A percentile compares a stretch with the other conserved stretches of the same genome.
Evolutionary conservation across 2,888 invertebrate genomes (phyloP).

Genomic region (Entomobrya multifasciata): DNA sequence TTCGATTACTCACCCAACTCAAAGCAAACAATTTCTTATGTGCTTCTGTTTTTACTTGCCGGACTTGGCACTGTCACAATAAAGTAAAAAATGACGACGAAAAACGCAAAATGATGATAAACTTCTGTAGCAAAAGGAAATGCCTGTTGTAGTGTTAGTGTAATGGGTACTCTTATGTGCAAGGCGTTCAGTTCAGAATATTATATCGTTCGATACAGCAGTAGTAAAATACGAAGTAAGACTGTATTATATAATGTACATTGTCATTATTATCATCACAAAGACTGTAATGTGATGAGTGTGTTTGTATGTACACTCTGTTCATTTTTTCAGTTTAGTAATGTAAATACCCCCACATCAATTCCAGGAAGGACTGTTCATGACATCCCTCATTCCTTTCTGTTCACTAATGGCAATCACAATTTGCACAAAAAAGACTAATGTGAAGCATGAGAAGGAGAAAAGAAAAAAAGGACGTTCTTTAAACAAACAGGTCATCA

Average conservation of each 20-base stretch:
- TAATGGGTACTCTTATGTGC: background rate
- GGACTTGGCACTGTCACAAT: constrained; percentile 16
- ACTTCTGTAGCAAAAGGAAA: background rate
- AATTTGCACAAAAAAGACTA: constrained; percentile 70
- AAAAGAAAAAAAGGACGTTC: constrained; percentile 54
- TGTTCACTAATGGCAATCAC: constrained; percentile 71
- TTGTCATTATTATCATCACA: background rate
- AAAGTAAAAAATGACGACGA: background rate
- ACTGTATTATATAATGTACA: background rate
- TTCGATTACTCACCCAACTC: background rate
- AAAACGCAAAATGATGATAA: constrained; percentile 3
- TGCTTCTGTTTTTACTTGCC: background rate
- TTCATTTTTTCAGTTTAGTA: constrained; percentile 49
- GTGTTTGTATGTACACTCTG: constrained; percentile 1
- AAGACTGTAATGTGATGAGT: background rate
- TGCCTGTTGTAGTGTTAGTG: background rate
- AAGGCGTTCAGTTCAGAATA: background rate
- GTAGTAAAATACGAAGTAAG: too few relatives aligned
- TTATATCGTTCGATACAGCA: background rate
- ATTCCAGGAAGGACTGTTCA: constrained; percentile 68
- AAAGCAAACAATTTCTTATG: too few relatives aligned
- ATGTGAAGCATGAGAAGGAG: constrained; percentile 47
- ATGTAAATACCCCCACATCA: constrained; percentile 63
- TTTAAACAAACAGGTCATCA: constrained; percentile 73
- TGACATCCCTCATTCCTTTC: constrained; percentile 69